Percentiles rank a stretch among this genome's conserved stretches.
Conservation (phyloP, 2,888 invertebrate species). For the Pedicia rivosa region DNA sequence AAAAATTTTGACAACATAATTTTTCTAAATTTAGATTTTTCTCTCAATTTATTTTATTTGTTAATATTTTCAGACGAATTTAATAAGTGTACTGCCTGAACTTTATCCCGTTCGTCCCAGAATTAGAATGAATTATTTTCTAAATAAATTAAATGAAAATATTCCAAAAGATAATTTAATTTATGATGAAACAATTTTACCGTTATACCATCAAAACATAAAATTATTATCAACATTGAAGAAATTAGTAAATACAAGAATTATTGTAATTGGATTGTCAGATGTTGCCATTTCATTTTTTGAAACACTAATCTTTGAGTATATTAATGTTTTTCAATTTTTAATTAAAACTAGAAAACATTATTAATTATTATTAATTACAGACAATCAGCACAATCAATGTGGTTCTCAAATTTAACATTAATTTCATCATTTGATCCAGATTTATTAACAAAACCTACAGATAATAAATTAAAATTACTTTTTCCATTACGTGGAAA, state of each 20-base stretch:
- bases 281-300: slow-evolving; percentile 43
- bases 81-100: slow-evolving; percentile 7
- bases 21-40: too few species aligned
- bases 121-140: background rate
- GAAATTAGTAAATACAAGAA: slow-evolving; percentile 35
- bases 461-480: slow-evolving; percentile 18
- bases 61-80: too few species aligned
- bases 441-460: background rate
- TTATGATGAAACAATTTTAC: slow-evolving; percentile 10
- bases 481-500: background rate
- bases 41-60: too few species aligned
- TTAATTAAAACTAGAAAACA: background rate
- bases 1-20: too few species aligned
- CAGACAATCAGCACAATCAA: slow-evolving; percentile 31
- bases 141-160: slow-evolving; percentile 2
- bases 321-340: slow-evolving; percentile 7
- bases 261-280: slow-evolving; percentile 47
- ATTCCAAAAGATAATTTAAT: slow-evolving; percentile 8
- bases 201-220: slow-evolving; percentile 33
- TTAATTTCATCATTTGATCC: slow-evolving; percentile 51
- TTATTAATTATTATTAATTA: slow-evolving; percentile 14
- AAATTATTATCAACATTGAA: slow-evolving; percentile 33
- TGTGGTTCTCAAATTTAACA: slow-evolving; percentile 51
- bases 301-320: slow-evolving; percentile 39
- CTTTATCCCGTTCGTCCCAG: slow-evolving; percentile 9